phyloP scores from a whole-genome alignment of 2,113 vertebrate species.

The Cyanistes caeruleus region DNA sequence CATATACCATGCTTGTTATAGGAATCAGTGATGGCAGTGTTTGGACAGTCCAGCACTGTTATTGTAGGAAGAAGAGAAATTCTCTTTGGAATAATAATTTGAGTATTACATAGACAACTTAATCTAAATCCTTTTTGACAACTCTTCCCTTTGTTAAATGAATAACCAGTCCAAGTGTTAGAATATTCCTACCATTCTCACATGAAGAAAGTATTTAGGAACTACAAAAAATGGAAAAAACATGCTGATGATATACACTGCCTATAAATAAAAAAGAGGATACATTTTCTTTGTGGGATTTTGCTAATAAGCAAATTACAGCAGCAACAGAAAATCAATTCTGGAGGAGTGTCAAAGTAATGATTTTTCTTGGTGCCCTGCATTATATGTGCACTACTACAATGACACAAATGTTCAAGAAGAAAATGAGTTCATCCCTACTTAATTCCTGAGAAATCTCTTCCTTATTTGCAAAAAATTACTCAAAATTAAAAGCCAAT shows the following conservation, averaged over 20 bases:
- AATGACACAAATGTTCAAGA: background rate
- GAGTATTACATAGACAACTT: background rate
- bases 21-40: background rate
- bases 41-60: background rate
- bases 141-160: background rate
- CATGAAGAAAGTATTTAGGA: background rate
- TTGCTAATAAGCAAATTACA: constrained; percentile 25
- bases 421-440: background rate
- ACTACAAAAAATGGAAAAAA: background rate
- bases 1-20: background rate
- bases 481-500: background rate
- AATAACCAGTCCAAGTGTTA: background rate
- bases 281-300: constrained; percentile 27
- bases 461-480: background rate
- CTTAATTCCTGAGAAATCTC: background rate
- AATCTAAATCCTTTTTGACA: background rate
- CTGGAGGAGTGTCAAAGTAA: constrained; percentile 38
- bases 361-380: constrained; percentile 45
- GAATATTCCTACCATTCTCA: background rate
- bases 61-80: background rate
- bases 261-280: constrained; percentile 17
- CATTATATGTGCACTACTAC: background rate
- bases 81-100: background rate
- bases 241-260: background rate
- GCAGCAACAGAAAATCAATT: constrained; percentile 47